These are phyloP conservation scores for Sarotherodon lohbergeri DNA, from an alignment of 2,113 vertebrate genomes.

Conservation along the genomic window DNA sequence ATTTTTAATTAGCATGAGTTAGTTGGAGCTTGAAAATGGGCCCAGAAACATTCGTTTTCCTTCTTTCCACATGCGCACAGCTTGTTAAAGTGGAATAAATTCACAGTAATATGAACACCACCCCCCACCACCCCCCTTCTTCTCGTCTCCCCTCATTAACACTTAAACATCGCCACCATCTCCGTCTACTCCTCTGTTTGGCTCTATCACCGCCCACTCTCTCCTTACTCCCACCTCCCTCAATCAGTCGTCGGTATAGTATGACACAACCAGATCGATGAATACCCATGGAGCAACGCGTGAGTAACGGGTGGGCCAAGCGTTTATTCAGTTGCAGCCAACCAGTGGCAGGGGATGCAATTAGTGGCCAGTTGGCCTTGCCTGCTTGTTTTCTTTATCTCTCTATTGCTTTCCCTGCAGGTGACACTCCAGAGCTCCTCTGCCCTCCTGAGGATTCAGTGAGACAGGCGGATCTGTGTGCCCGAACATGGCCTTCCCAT, in stretches of 20 bases:
- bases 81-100: conserved; percentile 41
- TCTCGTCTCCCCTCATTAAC: neutral
- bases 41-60: neutral
- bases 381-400: conserved; percentile 37
- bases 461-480: conserved; percentile 50
- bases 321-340: conserved; percentile 38
- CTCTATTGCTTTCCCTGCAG: conserved; percentile 37
- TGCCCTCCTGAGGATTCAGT: conserved; percentile 54
- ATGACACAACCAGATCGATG: conserved; percentile 67
- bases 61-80: neutral
- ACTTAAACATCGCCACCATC: neutral
- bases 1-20: conserved; percentile 32
- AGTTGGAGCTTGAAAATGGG: neutral
- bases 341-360: conserved; percentile 35
- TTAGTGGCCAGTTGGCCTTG: conserved; percentile 26
- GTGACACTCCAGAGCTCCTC: conserved; percentile 56
- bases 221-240: neutral
- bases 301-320: conserved; percentile 36
- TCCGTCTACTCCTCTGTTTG: neutral
- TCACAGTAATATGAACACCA: neutral
- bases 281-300: conserved; percentile 47
- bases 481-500: conserved; percentile 68
- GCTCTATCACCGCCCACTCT: neutral
- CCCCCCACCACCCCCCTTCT: neutral
- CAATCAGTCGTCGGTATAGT: neutral